Conservation (phyloP, 2,797 vertebrate genomes). For the Helarctos malayanus region DNA sequence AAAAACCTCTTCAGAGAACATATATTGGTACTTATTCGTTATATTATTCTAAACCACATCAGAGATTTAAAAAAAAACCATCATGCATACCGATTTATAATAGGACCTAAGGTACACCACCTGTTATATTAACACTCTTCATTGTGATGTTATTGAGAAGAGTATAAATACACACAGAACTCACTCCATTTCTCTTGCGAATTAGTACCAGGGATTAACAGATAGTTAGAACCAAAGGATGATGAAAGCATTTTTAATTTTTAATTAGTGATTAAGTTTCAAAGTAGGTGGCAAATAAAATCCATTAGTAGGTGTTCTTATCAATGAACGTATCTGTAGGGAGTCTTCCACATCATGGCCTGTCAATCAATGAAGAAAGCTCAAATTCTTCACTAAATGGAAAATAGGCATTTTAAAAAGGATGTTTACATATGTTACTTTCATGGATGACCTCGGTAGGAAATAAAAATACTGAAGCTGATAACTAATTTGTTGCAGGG, state of each 20-base stretch:
- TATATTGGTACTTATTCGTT: background rate
- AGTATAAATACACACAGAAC: conserved; percentile 2
- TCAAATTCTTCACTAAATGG: conserved; percentile 79
- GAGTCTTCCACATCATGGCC: conserved; percentile 54
- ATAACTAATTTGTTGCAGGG: conserved; percentile 80
- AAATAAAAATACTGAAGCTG: conserved; percentile 76
- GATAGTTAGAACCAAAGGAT: conserved; percentile 67
- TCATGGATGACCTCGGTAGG: conserved; percentile 80
- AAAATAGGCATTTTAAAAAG: conserved; percentile 71
- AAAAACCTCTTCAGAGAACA: background rate
- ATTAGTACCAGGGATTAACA: conserved; percentile 63
- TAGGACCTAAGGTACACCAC: background rate
- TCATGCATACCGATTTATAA: background rate
- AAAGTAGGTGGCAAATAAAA: conserved; percentile 87
- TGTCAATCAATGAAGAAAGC: conserved; percentile 83
- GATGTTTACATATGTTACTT: conserved; percentile 80
- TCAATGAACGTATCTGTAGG: conserved; percentile 81
- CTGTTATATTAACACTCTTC: background rate
- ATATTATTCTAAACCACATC: background rate
- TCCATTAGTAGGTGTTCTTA: conserved; percentile 83
- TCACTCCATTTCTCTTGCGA: conserved; percentile 68
- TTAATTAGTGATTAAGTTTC: conserved; percentile 87
- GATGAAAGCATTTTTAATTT: conserved; percentile 66
- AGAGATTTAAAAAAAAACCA: background rate
- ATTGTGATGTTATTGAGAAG: background rate